Conservation (phyloP, 2,113 vertebrate species). For the Stegostoma tigrinum region DNA sequence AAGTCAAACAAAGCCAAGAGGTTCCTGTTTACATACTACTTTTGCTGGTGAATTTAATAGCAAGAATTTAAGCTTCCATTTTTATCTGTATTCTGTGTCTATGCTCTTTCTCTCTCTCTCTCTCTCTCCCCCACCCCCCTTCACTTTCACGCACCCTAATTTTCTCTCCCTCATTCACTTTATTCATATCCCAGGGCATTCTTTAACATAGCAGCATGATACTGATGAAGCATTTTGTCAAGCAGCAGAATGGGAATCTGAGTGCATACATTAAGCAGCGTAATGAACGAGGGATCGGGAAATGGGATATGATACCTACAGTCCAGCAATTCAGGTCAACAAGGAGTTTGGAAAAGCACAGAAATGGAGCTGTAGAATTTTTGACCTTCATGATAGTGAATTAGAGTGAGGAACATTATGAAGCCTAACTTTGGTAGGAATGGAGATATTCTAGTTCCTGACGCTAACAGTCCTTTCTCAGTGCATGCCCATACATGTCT, state of each 20-base stretch:
- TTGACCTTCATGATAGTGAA: background rate
- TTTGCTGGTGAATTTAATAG: background rate
- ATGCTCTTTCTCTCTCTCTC: background rate
- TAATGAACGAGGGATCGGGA: background rate
- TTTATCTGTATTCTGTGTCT: no score
- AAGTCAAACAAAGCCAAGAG: background rate
- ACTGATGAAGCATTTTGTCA: background rate
- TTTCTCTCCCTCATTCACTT: background rate
- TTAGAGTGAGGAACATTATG: background rate
- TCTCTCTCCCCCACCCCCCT: background rate
- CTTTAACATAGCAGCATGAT: background rate
- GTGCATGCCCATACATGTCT: background rate
- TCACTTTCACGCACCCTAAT: background rate
- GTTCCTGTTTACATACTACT: background rate
- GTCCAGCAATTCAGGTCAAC: background rate
- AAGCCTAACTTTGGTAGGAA: background rate
- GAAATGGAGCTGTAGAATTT: background rate
- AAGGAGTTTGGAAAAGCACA: background rate
- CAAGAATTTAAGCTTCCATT: background rate
- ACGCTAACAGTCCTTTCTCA: background rate
- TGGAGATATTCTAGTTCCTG: background rate
- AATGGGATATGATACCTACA: background rate
- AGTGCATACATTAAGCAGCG: background rate
- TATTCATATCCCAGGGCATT: background rate
- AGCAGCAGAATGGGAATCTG: background rate